Evolutionary conservation across 2,888 invertebrate species (phyloP).

Genomic region (Drosophila lacicola): DNA sequence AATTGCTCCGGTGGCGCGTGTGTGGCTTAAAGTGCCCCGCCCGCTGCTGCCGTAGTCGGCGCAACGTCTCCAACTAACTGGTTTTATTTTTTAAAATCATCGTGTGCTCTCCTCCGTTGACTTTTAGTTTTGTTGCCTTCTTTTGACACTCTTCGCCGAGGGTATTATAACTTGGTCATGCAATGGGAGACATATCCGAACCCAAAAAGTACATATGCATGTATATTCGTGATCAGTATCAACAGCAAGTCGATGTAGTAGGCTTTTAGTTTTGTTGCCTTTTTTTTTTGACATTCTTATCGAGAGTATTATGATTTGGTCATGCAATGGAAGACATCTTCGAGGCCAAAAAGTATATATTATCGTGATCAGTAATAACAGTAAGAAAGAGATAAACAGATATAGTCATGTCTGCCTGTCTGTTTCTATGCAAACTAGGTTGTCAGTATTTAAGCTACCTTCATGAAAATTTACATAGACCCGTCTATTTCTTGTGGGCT

Average conservation of each 20-base stretch:
- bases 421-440: too few species aligned
- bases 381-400: too few species aligned
- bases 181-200: not conserved
- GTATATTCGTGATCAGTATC: not conserved
- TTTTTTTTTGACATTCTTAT: not conserved
- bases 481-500: too few species aligned
- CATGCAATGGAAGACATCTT: too few species aligned
- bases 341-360: too few species aligned
- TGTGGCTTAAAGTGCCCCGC: slow-evolving; percentile 64
- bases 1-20: slow-evolving; percentile 73
- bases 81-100: slow-evolving; percentile 49
- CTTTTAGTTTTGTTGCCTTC: slow-evolving; percentile 33
- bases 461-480: too few species aligned
- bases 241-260: slow-evolving; percentile 3
- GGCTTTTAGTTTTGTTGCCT: not conserved
- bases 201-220: not conserved
- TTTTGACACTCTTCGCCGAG: slow-evolving; percentile 1
- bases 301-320: too few species aligned
- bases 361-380: too few species aligned
- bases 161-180: slow-evolving; percentile 8
- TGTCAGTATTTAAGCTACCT: too few species aligned
- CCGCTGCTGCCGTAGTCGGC: slow-evolving; percentile 33
- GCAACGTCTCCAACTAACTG: slow-evolving; percentile 51
- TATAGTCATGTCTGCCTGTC: too few species aligned
- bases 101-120: slow-evolving; percentile 50